Percentiles rank a stretch among this genome's conserved stretches.
phyloP scores from a whole-genome alignment of 1,140 invertebrate species.

The Drosophila parabipectinata region DNA sequence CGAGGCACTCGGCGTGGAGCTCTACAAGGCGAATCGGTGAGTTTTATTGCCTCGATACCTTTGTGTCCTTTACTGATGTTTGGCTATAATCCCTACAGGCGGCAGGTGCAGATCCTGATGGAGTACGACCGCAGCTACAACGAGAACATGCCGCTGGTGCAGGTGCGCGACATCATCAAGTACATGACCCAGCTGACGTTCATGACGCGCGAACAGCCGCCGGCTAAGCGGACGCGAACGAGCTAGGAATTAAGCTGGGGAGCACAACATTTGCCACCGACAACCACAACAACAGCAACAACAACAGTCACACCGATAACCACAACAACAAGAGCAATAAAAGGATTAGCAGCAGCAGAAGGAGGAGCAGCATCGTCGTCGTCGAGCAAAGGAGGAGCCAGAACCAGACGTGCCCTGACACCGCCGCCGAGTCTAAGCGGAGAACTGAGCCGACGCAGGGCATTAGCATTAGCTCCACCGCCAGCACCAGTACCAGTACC shows the following conservation, averaged over 20 bases:
- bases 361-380: background rate
- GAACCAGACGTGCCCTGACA: constrained; percentile 36
- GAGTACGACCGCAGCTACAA: constrained; percentile 90
- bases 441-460: constrained; percentile 28
- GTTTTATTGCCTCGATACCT: background rate
- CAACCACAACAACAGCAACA: constrained; percentile 37
- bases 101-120: constrained; percentile 89
- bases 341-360: constrained; percentile 19
- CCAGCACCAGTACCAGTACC: constrained; percentile 42
- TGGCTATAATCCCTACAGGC: constrained; percentile 83
- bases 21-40: constrained; percentile 93
- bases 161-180: constrained; percentile 91
- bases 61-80: background rate
- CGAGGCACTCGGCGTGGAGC: constrained; percentile 90
- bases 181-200: constrained; percentile 94
- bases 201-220: constrained; percentile 86
- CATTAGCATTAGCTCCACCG: constrained; percentile 57
- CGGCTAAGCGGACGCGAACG: constrained; percentile 78
- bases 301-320: constrained; percentile 17
- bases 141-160: constrained; percentile 88
- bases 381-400: background rate
- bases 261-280: constrained; percentile 79
- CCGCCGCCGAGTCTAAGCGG: constrained; percentile 22
- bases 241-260: constrained; percentile 84
- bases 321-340: constrained; percentile 26